Evolutionary conservation across 1,140 invertebrate genomes (phyloP).

Genomic region (Agrilus planipennis): DNA sequence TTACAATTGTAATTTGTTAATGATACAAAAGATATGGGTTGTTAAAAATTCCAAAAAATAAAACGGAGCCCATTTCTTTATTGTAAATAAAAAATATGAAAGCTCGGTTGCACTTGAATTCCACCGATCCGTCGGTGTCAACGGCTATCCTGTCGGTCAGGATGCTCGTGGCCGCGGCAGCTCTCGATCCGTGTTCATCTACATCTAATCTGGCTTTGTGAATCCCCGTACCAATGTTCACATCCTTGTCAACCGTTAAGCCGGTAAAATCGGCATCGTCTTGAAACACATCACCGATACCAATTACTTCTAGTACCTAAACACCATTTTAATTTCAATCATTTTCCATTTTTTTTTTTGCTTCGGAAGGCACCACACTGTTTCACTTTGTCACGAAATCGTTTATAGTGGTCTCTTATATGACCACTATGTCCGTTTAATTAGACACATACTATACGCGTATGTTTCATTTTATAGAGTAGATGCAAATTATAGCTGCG

Average conservation of each 20-base stretch:
- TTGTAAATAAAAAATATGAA: conserved; percentile 77
- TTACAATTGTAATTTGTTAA: too few species aligned
- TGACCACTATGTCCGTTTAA: too few species aligned
- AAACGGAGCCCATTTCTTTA: conserved; percentile 46
- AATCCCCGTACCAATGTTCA: conserved; percentile 50
- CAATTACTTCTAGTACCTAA: conserved; percentile 46
- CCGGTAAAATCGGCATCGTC: conserved; percentile 45
- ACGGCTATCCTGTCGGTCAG: conserved; percentile 75
- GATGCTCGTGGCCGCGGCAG: conserved; percentile 65
- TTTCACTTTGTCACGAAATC: too few species aligned
- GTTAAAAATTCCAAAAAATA: conserved; percentile 70
- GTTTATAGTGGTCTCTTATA: too few species aligned
- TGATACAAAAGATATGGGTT: conserved; percentile 34
- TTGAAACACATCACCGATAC: conserved; percentile 50
- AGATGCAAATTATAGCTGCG: too few species aligned
- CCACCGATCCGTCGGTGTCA: conserved; percentile 59
- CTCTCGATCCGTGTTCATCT: conserved; percentile 58
- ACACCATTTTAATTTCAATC: too few species aligned
- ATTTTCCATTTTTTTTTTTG: too few species aligned
- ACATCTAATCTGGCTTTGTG: conserved; percentile 67
- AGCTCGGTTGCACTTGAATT: conserved; percentile 75
- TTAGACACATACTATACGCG: too few species aligned
- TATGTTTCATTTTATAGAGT: too few species aligned
- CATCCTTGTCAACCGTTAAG: conserved; percentile 37
- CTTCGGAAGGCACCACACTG: too few species aligned